Percentiles rank a stretch among this genome's conserved stretches.
phyloP scores from a whole-genome alignment of 1,140 invertebrate species.

The Chrysoperla carnea region DNA sequence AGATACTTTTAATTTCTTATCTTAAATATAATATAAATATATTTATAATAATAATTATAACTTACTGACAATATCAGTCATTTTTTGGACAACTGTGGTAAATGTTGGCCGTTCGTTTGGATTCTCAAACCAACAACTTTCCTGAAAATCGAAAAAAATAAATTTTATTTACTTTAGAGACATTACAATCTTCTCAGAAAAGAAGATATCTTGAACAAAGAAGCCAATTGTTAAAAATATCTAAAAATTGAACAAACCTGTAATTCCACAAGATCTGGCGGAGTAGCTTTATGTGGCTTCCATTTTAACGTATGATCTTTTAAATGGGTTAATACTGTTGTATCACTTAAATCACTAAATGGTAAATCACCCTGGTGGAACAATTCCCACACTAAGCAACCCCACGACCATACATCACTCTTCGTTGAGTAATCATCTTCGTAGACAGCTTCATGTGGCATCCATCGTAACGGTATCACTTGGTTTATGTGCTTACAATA shows the following conservation, averaged over 20 bases:
- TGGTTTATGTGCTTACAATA: constrained; percentile 67
- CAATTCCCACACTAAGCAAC: constrained; percentile 79
- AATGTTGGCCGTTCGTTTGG: constrained; percentile 48
- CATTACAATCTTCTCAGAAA: too few species aligned
- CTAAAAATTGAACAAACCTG: constrained; percentile 25
- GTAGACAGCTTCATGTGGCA: constrained; percentile 72
- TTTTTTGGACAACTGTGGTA: constrained; percentile 24
- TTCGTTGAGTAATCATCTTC: constrained; percentile 87
- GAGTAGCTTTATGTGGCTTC: constrained; percentile 42
- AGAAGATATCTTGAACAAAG: too few species aligned
- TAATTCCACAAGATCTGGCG: constrained; percentile 38
- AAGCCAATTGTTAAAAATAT: not conserved
- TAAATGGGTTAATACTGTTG: constrained; percentile 50
- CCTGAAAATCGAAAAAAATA: constrained; percentile 17
- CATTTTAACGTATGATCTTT: constrained; percentile 45
- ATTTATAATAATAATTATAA: too few species aligned
- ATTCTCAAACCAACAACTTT: constrained; percentile 39
- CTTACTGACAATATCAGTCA: constrained; percentile 17
- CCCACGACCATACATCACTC: constrained; percentile 87
- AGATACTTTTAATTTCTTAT: too few species aligned
- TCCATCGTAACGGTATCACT: constrained; percentile 69
- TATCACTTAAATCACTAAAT: constrained; percentile 63
- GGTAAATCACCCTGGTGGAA: constrained; percentile 76
- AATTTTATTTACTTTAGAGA: too few species aligned
- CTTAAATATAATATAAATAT: too few species aligned